phyloP scores from a whole-genome alignment of 2,797 vertebrate genomes.

The Morelia viridis region DNA sequence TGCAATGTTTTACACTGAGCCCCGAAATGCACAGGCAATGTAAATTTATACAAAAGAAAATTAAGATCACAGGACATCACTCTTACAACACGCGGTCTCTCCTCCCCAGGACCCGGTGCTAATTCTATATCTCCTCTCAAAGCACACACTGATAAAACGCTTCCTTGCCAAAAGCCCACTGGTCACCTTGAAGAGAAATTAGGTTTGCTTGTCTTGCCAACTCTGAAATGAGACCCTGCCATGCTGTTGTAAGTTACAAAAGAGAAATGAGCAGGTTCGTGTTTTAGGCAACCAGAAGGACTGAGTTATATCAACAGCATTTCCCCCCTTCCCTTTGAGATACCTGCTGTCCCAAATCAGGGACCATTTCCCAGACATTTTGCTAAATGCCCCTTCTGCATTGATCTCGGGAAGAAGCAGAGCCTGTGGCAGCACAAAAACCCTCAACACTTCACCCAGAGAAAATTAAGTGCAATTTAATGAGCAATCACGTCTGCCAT shows the following conservation, averaged over 20 bases:
- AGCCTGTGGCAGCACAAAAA: slow-evolving; percentile 12
- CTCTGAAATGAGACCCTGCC: background rate
- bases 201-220: background rate
- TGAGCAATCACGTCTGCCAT: background rate
- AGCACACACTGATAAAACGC: too few species aligned
- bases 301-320: too few species aligned
- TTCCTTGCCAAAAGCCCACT: too few species aligned
- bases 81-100: too few species aligned
- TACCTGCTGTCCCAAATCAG: background rate
- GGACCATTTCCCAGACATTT: slow-evolving; percentile 29
- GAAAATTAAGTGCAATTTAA: slow-evolving; percentile 42
- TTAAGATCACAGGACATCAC: too few species aligned
- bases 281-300: background rate
- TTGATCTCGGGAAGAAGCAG: slow-evolving; percentile 28
- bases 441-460: background rate
- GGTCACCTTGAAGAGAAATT: too few species aligned
- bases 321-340: background rate
- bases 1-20: too few species aligned
- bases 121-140: too few species aligned
- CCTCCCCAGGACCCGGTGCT: too few species aligned
- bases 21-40: too few species aligned
- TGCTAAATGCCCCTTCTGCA: background rate
- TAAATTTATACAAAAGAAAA: too few species aligned
- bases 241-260: background rate
- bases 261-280: too few species aligned